Conservation (phyloP, 2,888 invertebrate species). For the Noctuana brunneofusca region DNA sequence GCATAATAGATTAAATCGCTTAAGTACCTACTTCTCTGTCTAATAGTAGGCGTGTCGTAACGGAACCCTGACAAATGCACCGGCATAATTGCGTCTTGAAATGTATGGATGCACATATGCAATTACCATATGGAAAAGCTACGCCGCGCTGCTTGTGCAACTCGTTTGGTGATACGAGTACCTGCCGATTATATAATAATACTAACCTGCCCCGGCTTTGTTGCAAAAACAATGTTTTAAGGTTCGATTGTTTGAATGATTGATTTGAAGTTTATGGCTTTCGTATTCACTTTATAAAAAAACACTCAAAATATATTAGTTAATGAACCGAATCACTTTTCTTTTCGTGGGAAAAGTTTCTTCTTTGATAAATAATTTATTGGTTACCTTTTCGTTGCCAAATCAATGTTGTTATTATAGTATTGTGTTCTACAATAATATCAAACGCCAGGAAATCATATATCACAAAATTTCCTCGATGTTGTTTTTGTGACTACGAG, state of each 20-base stretch:
- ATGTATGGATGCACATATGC: constrained; percentile 46
- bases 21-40: constrained; percentile 5
- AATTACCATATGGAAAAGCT: constrained; percentile 12
- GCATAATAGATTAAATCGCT: constrained; percentile 7
- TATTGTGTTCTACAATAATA: too few relatives aligned
- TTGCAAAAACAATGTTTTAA: background rate
- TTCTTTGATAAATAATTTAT: background rate
- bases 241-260: too few relatives aligned
- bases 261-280: too few relatives aligned
- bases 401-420: too few relatives aligned
- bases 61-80: constrained; percentile 58
- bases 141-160: constrained; percentile 1
- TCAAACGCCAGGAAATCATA: background rate
- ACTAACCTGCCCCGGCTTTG: background rate
- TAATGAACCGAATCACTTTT: too few relatives aligned
- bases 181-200: background rate
- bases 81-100: constrained; percentile 53
- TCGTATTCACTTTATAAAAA: too few relatives aligned
- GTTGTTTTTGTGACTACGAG: constrained; percentile 8
- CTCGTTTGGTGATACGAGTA: constrained; percentile 2
- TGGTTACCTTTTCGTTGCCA: too few relatives aligned
- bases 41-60: constrained; percentile 42
- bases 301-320: too few relatives aligned
- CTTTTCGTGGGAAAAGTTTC: constrained; percentile 2
- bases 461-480: background rate